phyloP scores from a whole-genome alignment of 2,888 invertebrate species.

The Synanthedon vespiformis region DNA sequence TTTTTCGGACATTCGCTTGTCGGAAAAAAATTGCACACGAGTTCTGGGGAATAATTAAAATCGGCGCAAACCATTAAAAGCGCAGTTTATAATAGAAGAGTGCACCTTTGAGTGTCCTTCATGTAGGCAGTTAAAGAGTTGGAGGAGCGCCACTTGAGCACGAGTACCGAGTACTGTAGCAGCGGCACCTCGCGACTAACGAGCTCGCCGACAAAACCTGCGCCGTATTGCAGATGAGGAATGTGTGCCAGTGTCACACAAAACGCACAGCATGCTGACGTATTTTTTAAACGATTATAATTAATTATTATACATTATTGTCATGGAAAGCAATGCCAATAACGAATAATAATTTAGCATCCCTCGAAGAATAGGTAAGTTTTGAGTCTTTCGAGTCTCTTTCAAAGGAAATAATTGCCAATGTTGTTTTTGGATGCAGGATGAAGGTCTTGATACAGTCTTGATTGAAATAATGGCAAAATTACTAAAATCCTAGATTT shows the following conservation, averaged over 20 bases:
- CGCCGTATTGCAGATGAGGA: conserved; percentile 13
- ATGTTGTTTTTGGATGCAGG: too few relatives aligned
- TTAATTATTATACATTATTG: too few relatives aligned
- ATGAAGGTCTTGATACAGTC: too few relatives aligned
- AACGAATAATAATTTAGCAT: too few relatives aligned
- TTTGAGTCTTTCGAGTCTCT: too few relatives aligned
- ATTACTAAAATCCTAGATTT: too few relatives aligned
- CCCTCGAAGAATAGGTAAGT: too few relatives aligned
- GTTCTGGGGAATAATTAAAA: conserved; percentile 54
- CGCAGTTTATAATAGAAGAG: conserved; percentile 69
- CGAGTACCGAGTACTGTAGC: conserved; percentile 49
- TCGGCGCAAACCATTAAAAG: conserved; percentile 65
- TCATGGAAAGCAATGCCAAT: too few relatives aligned
- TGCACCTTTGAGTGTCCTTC: conserved; percentile 62
- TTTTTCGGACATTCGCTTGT: too few relatives aligned
- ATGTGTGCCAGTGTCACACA: background rate
- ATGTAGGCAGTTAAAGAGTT: conserved; percentile 71
- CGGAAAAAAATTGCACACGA: background rate
- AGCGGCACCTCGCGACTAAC: conserved; percentile 63
- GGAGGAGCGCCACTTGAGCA: conserved; percentile 57
- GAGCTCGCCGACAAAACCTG: conserved; percentile 61
- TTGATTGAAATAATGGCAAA: too few relatives aligned
- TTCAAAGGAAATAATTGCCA: too few relatives aligned
- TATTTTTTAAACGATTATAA: background rate
- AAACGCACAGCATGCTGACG: background rate